Base-by-base conservation (phyloP, 2,113 vertebrate species). In the Brachyistius frenatus region DNA sequence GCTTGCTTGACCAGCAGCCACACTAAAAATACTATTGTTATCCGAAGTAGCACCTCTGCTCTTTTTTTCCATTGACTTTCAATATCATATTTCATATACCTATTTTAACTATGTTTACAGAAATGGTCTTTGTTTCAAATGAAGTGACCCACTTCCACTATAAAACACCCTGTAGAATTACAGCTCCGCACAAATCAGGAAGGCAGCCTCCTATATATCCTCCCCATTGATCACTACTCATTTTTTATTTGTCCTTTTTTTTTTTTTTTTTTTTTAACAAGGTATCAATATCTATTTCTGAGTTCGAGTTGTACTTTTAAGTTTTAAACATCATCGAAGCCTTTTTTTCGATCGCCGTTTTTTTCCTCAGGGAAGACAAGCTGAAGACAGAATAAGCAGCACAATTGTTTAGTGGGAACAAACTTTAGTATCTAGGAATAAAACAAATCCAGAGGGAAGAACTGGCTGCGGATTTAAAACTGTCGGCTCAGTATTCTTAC, bases 401-500 rank as follows among this genome's bases (percentile, higher is more conserved):
- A 0, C 52, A 64, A n/a, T 64, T 16, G n/a, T 72, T 57, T 35
- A 36, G 56, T 58, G 73, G n/a, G 62, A 53, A 70, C n/a, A 33
- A 16, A 72, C 11, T 66, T 57, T 52, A 35, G 78, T 50, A 58
- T n/a, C 4, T 61, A 0, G 49, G n/a, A 44, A 44, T 44, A 7
- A 13, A 44, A 44, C 10, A 44, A 37, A 37, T 5, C 4, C 4
- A 37, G 37, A 37, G 7, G 37, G 13, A 44, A 11, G 41, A 44
- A 11, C 10, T 44, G 41, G 41, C 41, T 3, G 41, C 9, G 10
- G 1, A 44, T 44, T 13, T 44, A 44, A 57, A 66, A 46, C 61
- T 72, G 23, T 23, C 47, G 68, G 33, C 60, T 71, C 56, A 9
- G 61, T 6, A 76, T 81, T 75, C 81, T 49, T 50, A 69, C 74